Conservation (phyloP, 1,140 invertebrate genomes). For the Drosophila miranda region DNA sequence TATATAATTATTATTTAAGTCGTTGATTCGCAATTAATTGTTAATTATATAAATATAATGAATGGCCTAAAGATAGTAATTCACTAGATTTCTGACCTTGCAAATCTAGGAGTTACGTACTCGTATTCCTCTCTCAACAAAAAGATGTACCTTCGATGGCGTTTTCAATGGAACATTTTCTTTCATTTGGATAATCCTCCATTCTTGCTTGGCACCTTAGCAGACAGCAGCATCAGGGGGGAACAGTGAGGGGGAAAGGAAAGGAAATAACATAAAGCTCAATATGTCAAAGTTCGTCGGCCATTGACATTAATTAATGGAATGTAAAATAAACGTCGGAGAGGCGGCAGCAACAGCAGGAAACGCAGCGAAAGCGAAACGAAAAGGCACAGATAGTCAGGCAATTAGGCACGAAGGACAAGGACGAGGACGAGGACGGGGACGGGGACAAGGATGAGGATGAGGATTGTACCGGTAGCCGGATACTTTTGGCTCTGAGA, state of each 20-base stretch:
- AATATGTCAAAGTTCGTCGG: constrained; percentile 75
- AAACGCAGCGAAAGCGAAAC: constrained; percentile 48
- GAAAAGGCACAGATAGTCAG: constrained; percentile 47
- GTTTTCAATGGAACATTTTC: not conserved
- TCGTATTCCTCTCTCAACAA: too few relatives aligned
- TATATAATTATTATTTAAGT: too few relatives aligned
- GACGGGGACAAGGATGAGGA: not conserved
- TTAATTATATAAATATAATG: too few relatives aligned
- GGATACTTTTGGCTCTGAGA: constrained; percentile 1
- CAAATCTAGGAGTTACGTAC: too few relatives aligned
- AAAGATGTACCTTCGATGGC: not conserved
- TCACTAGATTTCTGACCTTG: too few relatives aligned
- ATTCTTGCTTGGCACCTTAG: not conserved
- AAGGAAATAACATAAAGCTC: constrained; percentile 50
- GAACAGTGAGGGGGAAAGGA: too few relatives aligned
- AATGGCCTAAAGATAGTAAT: too few relatives aligned
- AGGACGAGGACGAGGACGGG: constrained; percentile 18
- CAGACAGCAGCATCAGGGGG: not conserved
- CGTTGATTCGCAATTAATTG: too few relatives aligned
- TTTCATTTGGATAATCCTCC: constrained; percentile 15
- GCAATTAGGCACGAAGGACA: constrained; percentile 65
- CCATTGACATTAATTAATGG: constrained; percentile 78
- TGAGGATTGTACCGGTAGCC: too few relatives aligned
- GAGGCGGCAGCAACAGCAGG: constrained; percentile 42
- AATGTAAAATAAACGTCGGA: constrained; percentile 71